phyloP scores from a whole-genome alignment of 64 coral and sea anemone genomes.

The Anthopleura sola region DNA sequence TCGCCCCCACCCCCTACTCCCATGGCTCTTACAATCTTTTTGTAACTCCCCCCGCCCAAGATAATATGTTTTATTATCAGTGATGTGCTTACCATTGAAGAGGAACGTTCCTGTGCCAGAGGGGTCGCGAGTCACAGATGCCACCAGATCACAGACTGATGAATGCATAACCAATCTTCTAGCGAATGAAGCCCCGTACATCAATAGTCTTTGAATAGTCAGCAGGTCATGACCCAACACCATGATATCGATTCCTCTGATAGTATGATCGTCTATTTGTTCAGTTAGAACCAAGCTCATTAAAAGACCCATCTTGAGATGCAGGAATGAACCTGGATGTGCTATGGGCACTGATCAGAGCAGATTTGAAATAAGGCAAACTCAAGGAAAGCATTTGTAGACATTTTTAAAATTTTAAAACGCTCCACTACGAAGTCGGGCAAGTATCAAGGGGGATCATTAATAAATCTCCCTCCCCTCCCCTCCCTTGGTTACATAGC shows the following conservation, averaged over 20 bases:
- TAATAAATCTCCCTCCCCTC: no score
- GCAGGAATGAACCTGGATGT: constrained; percentile 60
- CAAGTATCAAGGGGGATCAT: no score
- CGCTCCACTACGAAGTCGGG: no score
- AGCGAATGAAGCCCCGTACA: constrained; percentile 49
- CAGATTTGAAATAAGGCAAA: not conserved
- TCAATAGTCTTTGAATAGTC: constrained; percentile 52
- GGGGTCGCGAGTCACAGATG: constrained; percentile 52
- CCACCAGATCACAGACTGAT: constrained; percentile 62
- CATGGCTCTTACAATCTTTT: no score
- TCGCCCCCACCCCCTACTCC: no score
- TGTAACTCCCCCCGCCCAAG: not conserved
- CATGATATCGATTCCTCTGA: constrained; percentile 46
- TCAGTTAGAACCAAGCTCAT: constrained; percentile 48
- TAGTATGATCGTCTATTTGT: not conserved
- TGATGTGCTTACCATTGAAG: constrained; percentile 54
- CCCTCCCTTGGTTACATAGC: no score
- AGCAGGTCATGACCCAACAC: constrained; percentile 57
- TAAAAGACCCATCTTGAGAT: constrained; percentile 60
- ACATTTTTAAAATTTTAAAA: no score
- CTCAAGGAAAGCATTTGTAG: no score
- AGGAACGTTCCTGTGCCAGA: constrained; percentile 60
- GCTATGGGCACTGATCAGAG: not conserved
- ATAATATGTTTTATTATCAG: not conserved
- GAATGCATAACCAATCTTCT: constrained; percentile 44